Percentiles rank a stretch among this genome's conserved stretches.
phyloP scores from a whole-genome alignment of 1,140 invertebrate species.

The Agrilus planipennis region DNA sequence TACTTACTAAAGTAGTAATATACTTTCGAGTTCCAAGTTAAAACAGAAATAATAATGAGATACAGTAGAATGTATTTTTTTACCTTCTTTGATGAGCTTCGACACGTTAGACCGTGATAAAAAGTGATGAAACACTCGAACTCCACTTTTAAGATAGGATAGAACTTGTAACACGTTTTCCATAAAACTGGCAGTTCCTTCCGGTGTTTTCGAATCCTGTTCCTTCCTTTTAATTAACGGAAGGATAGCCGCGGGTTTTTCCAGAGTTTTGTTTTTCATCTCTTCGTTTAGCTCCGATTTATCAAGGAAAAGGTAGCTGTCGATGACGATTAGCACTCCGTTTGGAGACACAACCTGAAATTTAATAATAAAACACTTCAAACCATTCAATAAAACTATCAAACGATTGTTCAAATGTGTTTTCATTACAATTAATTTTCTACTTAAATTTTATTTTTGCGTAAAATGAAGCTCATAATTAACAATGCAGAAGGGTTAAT shows the following conservation, averaged over 20 bases:
- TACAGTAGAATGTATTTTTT: too few relatives aligned
- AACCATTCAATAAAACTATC: too few relatives aligned
- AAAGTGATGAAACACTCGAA: constrained; percentile 51
- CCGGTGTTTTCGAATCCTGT: constrained; percentile 30
- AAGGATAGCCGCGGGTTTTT: constrained; percentile 14
- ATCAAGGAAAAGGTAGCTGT: constrained; percentile 39
- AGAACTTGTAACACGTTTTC: constrained; percentile 46
- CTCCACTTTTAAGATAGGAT: constrained; percentile 45
- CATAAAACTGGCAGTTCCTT: constrained; percentile 39
- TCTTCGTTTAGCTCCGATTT: constrained; percentile 27
- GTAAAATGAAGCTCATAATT: too few relatives aligned
- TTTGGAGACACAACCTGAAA: constrained; percentile 32
- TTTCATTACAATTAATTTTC: too few relatives aligned
- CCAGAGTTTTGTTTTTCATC: constrained; percentile 15
- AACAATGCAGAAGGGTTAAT: too few relatives aligned
- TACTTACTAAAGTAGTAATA: too few relatives aligned
- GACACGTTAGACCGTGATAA: constrained; percentile 46
- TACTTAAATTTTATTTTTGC: too few relatives aligned
- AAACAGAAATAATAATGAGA: too few relatives aligned
- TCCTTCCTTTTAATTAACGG: constrained; percentile 30
- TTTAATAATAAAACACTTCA: constrained; percentile 30
- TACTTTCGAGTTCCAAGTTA: too few relatives aligned
- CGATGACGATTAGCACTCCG: constrained; percentile 37
- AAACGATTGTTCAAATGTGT: too few relatives aligned
- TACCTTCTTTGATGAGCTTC: constrained; percentile 41